Percentiles rank a stretch among this genome's conserved stretches.
Conservation (phyloP, 2,888 invertebrate genomes). For the Idaea aversata region DNA sequence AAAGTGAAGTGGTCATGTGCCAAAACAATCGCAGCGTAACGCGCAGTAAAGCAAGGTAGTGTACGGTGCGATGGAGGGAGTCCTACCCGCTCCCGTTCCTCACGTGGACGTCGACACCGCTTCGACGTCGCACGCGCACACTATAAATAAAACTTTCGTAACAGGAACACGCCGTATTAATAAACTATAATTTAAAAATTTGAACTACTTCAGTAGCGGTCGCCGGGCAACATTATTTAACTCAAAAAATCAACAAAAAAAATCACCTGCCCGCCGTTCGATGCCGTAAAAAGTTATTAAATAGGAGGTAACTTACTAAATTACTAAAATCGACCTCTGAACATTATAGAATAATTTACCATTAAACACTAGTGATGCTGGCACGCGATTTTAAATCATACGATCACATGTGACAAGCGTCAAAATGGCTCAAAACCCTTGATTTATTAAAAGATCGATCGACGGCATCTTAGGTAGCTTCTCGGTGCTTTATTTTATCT, state of each 20-base stretch:
- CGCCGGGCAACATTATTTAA: conserved; percentile 49
- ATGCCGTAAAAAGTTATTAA: conserved; percentile 71
- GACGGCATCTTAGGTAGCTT: conserved; percentile 76
- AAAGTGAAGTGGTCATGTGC: conserved; percentile 34
- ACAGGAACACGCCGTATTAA: conserved; percentile 64
- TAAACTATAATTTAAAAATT: conserved; percentile 75
- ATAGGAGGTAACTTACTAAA: conserved; percentile 79
- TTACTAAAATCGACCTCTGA: conserved; percentile 76
- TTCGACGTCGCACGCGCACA: conserved; percentile 51
- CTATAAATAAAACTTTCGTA: conserved; percentile 67
- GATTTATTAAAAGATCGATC: conserved; percentile 78
- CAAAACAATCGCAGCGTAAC: conserved; percentile 32
- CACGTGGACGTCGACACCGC: conserved; percentile 28
- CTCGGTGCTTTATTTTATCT: conserved; percentile 76
- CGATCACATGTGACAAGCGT: conserved; percentile 66
- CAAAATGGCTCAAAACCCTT: conserved; percentile 61
- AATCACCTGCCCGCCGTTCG: conserved; percentile 67
- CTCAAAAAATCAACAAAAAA: conserved; percentile 52
- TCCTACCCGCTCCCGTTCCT: conserved; percentile 15
- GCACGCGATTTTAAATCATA: conserved; percentile 66
- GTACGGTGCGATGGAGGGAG: conserved; percentile 5
- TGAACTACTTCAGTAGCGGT: conserved; percentile 77
- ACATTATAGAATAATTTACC: conserved; percentile 75
- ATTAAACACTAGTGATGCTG: conserved; percentile 41
- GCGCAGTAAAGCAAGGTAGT: neutral